Conservation (phyloP, 2,888 invertebrate genomes). For the Tenthredo distinguenda region DNA sequence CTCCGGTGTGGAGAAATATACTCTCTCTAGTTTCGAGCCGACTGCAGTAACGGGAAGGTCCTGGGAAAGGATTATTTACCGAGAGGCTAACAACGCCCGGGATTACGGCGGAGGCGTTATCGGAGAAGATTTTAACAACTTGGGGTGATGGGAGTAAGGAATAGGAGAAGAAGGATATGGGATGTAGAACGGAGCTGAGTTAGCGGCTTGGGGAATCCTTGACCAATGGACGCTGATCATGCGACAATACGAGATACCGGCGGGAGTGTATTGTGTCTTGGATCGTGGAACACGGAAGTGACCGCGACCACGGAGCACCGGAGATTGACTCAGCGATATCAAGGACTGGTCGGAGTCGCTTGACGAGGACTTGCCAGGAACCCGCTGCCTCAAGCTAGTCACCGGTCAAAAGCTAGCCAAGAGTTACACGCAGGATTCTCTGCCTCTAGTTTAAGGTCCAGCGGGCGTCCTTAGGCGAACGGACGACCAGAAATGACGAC, state of each 20-base stretch:
- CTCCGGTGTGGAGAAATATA: constrained; percentile 17
- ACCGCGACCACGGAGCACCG: constrained; percentile 31
- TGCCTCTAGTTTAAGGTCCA: neutral
- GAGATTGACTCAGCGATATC: constrained; percentile 49
- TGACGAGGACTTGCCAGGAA: constrained; percentile 44
- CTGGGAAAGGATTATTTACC: constrained; percentile 34
- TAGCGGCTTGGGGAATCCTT: neutral
- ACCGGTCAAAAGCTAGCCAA: constrained; percentile 31
- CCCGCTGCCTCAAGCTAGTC: constrained; percentile 37
- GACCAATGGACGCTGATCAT: constrained; percentile 12
- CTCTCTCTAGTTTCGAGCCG: neutral
- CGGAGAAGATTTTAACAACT: constrained; percentile 4
- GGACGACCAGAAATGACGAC: neutral
- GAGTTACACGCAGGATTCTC: constrained; percentile 34
- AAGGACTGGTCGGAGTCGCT: constrained; percentile 29
- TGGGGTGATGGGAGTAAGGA: neutral
- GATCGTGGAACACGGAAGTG: constrained; percentile 50
- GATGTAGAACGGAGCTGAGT: constrained; percentile 7
- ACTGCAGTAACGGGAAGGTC: constrained; percentile 41
- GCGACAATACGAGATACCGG: constrained; percentile 33
- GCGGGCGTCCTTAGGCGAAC: neutral
- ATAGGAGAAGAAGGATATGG: neutral
- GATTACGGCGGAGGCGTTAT: constrained; percentile 18
- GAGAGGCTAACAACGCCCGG: constrained; percentile 26
- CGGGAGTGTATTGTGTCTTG: constrained; percentile 39